Evolutionary conservation across 2,113 vertebrate species (phyloP).

Genomic region (Coptodon bakossiorum): DNA sequence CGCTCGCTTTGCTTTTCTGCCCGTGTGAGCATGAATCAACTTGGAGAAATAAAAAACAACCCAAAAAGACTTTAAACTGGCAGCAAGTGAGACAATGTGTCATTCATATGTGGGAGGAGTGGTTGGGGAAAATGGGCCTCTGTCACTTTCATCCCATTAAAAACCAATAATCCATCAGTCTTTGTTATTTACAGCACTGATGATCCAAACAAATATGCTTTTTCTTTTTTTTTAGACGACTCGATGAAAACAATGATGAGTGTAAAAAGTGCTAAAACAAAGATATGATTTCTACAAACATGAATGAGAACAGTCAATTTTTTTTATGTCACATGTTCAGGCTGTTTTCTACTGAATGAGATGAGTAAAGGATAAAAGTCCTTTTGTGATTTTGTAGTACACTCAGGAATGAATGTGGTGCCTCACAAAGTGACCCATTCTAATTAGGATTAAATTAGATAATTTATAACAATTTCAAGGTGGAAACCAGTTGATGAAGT

Average conservation of each 20-base stretch:
- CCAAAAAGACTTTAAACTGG: neutral
- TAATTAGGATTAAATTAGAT: neutral
- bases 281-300: neutral
- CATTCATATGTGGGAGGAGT: neutral
- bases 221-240: neutral
- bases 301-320: neutral
- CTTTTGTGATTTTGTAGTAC: neutral
- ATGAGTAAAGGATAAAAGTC: neutral
- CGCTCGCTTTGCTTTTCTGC: neutral
- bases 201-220: neutral
- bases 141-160: neutral
- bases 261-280: neutral
- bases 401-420: neutral
- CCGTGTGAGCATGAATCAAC: neutral
- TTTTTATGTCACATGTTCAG: neutral
- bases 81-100: neutral
- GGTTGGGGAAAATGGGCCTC: neutral
- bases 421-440: neutral
- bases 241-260: neutral
- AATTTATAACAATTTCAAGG: neutral
- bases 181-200: neutral
- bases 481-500: neutral
- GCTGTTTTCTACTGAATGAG: neutral
- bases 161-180: neutral
- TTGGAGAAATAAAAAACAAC: fast-evolving